Base-by-base conservation (phyloP, 2,797 vertebrate genomes). In the Chloroceryle amazona region DNA sequence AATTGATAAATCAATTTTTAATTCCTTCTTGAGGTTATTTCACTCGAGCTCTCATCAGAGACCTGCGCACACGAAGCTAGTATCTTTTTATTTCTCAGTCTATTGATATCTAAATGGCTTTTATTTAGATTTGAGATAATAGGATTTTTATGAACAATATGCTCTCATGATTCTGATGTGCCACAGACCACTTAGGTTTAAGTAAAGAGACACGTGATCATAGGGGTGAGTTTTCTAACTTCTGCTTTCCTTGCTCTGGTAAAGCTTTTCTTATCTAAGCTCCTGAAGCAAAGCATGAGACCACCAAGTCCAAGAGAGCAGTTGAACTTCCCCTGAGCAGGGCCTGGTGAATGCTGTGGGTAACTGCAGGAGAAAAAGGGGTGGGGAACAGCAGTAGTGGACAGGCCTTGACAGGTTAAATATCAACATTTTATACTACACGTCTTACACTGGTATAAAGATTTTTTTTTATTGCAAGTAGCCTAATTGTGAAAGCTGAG, bases 141-240 rank as follows among this genome's bases (percentile, higher is more conserved):
- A 57, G 18, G 33, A 16, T 46, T 84, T 84, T 83, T 22, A 29
- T 54, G 21, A 49, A 35, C 18, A 54, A 10, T 51, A 35, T 39
- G 15, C n/a, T 90, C 16, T 52, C 13, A 14, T 29, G 16, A 61
- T 51, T 86, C 67, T 61, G 29, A 49, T n/a, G n/a, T 0, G 0
- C 29, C 31, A 13, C 51, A 54, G 35, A 51, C 6, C 15, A 60
- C 23, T 54, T 42, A 20, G 17, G 7, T 73, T 57, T 67, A 61
- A 51, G 11, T 39, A 44, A 35, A 65, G n/a, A 89, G 3, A 29
- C 15, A 28, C 0, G 0, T 46, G 13, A 28, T 74, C 1, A 1
- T 49, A 39, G 46, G 29, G 35, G 13, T 58, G 55, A 81, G 13
- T 44, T 89, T 81, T 88, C 9, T 39, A 63, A 21, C 11, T 49